A percentile compares a stretch with the other conserved stretches of the same genome.
Evolutionary conservation across 1,140 invertebrate genomes (phyloP).

Genomic region (Brachionus manjavacas): DNA sequence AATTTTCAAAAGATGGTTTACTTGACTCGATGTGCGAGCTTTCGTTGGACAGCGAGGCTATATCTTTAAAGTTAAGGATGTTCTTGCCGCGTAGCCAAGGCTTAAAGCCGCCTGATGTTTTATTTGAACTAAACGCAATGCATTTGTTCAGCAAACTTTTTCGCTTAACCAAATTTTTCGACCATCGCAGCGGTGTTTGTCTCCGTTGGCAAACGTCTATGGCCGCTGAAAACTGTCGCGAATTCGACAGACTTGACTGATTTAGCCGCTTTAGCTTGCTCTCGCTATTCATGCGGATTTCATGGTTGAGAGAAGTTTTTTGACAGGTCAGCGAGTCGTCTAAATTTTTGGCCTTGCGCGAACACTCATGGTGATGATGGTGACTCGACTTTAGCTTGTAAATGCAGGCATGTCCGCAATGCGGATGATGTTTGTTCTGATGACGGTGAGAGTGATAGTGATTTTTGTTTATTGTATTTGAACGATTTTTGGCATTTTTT

Average conservation of each 20-base stretch:
- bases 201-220: constrained; percentile 37
- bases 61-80: neutral
- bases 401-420: constrained; percentile 9
- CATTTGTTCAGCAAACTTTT: neutral
- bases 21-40: neutral
- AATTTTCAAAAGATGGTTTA: constrained; percentile 8
- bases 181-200: constrained; percentile 40
- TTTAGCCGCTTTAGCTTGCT: neutral
- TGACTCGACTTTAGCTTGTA: neutral
- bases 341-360: neutral
- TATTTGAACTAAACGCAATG: neutral
- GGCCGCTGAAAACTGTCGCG: constrained; percentile 4
- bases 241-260: neutral
- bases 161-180: constrained; percentile 11
- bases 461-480: constrained; percentile 2
- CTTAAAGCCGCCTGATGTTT: neutral
- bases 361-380: neutral
- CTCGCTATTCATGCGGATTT: neutral
- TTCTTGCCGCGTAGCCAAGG: constrained; percentile 24
- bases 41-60: neutral
- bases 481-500: constrained; percentile 32
- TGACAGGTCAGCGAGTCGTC: neutral
- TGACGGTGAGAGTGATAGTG: constrained; percentile 1
- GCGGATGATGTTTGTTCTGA: neutral
- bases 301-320: neutral